Evolutionary conservation across 2,797 vertebrate genomes (phyloP).

Genomic region (Gymnothorax javanicus): DNA sequence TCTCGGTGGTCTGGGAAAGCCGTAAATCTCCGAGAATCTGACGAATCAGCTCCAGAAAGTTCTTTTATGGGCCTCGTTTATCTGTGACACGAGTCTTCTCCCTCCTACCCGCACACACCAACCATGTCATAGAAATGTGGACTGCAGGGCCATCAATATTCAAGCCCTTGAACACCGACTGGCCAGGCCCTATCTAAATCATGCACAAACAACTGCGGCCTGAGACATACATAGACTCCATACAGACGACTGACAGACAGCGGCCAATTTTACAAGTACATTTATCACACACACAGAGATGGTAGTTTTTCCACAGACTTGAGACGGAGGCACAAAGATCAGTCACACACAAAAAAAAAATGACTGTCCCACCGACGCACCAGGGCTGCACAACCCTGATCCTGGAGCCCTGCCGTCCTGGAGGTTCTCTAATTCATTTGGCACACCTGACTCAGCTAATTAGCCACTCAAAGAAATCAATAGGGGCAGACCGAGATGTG

Average conservation of each 20-base stretch:
- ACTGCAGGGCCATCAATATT: not conserved
- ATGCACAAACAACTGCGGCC: constrained; percentile 6
- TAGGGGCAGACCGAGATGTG: too few relatives aligned
- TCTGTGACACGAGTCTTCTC: not conserved
- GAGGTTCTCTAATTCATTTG: too few relatives aligned
- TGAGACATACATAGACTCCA: not conserved
- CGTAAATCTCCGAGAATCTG: constrained; percentile 17
- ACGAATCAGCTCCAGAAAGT: constrained; percentile 14
- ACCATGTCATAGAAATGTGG: not conserved
- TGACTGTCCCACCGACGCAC: not conserved
- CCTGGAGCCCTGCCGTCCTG: too few relatives aligned
- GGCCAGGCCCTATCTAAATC: not conserved
- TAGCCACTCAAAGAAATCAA: too few relatives aligned
- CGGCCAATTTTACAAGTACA: not conserved
- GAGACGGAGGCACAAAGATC: not conserved
- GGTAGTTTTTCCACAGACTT: not conserved
- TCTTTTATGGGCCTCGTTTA: constrained; percentile 18
- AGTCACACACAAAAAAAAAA: not conserved
- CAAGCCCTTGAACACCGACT: not conserved
- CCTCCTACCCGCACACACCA: not conserved
- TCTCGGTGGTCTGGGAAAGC: not conserved
- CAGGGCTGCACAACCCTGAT: too few relatives aligned
- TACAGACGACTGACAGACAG: not conserved
- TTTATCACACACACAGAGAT: not conserved
- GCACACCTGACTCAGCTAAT: too few relatives aligned